A percentile compares a stretch with the other conserved stretches of the same genome.
Conservation (phyloP, 2,113 vertebrate genomes). For the Tylochromis polylepis region DNA sequence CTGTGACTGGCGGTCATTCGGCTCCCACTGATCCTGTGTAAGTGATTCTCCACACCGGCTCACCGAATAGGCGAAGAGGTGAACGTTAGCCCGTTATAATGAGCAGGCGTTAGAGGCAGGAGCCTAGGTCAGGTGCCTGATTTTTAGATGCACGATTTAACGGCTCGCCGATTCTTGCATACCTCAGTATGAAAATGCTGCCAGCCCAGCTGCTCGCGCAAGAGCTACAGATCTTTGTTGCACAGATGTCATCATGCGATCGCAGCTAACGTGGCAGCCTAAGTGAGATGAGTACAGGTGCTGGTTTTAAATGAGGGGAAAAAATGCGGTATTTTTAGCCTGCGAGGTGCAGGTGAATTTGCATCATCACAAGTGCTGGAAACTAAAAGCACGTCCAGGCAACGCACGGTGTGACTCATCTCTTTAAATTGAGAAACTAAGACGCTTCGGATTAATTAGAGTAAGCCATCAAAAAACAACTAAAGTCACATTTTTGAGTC, state of each 20-base stretch:
- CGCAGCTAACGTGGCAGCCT: constrained; percentile 5
- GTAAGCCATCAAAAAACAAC: not conserved
- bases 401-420: constrained; percentile 16
- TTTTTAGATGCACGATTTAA: not conserved
- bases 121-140: not conserved
- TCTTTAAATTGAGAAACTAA: not conserved
- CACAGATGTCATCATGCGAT: constrained; percentile 24
- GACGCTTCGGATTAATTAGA: not conserved
- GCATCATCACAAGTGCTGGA: not conserved
- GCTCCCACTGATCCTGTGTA: constrained; percentile 63
- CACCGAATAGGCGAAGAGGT: not conserved
- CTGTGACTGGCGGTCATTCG: constrained; percentile 60
- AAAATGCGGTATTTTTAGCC: not conserved
- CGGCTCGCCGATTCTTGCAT: not conserved
- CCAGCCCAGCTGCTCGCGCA: not conserved
- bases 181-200: not conserved
- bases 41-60: constrained; percentile 57
- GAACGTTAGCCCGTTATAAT: not conserved
- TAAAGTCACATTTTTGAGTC: constrained; percentile 25
- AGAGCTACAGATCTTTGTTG: not conserved
- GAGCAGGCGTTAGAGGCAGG: not conserved
- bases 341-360: not conserved
- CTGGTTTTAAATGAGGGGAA: not conserved
- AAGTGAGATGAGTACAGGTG: not conserved
- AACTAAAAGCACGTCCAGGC: not conserved